phyloP scores from a whole-genome alignment of 1,140 invertebrate species.

The Tyrophagus putrescentiae region DNA sequence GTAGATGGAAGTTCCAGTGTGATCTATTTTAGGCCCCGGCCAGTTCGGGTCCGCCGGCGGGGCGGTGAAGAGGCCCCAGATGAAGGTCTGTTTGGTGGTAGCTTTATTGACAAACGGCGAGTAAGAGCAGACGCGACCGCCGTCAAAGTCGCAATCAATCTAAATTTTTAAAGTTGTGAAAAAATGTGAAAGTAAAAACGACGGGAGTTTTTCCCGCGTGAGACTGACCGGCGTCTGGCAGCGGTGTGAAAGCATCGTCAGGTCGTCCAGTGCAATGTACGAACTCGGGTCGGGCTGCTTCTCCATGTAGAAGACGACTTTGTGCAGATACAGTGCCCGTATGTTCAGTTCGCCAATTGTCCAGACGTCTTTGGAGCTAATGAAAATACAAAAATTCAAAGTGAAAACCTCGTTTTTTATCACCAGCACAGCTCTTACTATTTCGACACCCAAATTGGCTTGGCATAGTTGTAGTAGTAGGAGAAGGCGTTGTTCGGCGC shows the following conservation, averaged over 20 bases:
- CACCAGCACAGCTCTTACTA: background rate
- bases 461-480: background rate
- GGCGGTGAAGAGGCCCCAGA: background rate
- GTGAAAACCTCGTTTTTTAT: background rate
- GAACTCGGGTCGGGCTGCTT: background rate
- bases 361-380: background rate
- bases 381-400: background rate
- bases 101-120: background rate
- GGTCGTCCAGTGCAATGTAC: conserved; percentile 25
- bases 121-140: conserved; percentile 10
- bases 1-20: background rate
- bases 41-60: background rate
- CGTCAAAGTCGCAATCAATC: conserved; percentile 25
- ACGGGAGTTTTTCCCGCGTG: too few relatives aligned
- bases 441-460: background rate
- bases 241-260: conserved; percentile 19
- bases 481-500: background rate
- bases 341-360: background rate
- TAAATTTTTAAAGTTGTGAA: too few relatives aligned
- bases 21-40: conserved; percentile 6
- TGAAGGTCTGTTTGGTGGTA: background rate
- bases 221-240: background rate
- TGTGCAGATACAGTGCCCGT: background rate
- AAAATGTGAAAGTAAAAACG: too few relatives aligned
- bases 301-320: background rate